Evolutionary conservation across 1,140 invertebrate species (phyloP), one percentile per base, ranked within the genome.

Genomic region (Phortica variegata): DNA sequence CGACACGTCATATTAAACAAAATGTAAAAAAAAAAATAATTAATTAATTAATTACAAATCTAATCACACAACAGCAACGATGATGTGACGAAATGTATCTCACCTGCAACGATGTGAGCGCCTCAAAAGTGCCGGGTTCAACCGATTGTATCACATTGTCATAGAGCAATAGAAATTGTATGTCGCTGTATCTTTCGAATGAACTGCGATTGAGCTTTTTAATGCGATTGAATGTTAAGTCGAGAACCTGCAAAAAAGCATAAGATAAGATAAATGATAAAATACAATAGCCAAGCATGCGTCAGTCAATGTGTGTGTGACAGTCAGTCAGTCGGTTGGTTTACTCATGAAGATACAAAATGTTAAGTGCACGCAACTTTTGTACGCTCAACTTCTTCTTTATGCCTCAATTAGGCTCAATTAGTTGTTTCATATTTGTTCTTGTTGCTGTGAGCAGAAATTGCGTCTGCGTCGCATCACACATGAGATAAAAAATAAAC

Each of bases 141-240:
- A 85, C 80, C 17, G 76, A 77, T 60, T 79, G 79, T 52, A 85
- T 82, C 65, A 81, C 77, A 52, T 85, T 85, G 52, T 85, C 83
- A 45, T 78, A 76, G 55, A 85, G 77, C 65, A 84, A 82, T 47
- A 85, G 66, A 62, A 77, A 81, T 54, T 79, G 80, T 39, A 85
- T 61, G 55, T 79, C 79, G 10, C 77, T 73, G 54, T 84, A 84
- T 20, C 74, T 73, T 18, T 75, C 69, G 54, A 85, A 78, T 41
- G 83, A 83, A 51, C 77, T 68, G 43, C 72, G 72, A 49, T 72
- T 75, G 23, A 85, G 51, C 63, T 83, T 82, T 63, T 79, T 78
- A 47, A 85, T 79, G 69, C 82, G 80, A 71, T 85, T 85, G 51
- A 78, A 78, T 26, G 82, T 80, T 73, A 84, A 78, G 60, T 85